Base-by-base conservation (phyloP, 2,888 invertebrate genomes). In the Polydrusus cervinus region DNA sequence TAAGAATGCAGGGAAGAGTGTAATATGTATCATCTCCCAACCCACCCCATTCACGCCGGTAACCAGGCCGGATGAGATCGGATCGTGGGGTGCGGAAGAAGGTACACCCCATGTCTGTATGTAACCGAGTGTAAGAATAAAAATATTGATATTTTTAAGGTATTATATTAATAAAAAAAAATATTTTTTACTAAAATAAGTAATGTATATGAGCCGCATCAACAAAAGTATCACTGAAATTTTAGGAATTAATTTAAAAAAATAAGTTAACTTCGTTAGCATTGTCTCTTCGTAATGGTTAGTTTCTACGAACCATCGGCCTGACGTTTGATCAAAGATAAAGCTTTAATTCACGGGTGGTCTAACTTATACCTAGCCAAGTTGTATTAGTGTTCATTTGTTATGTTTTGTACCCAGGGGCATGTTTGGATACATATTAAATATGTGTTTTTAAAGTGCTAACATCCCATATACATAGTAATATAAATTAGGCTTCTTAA, bases 311-410 rank as follows among this genome's bases (percentile, higher is more conserved):
- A 65, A 65, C 30, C 30, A 14, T 47, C 34, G 25, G 25, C 20
- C 43, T n/a, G 49, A 65, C n/a, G 49, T 16, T 49, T 47, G 64
- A 65, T 49, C 47, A 34, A 16, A 14, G 64, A 65, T 65, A 65
- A 65, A 47, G n/a, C n/a, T 30, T 9, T 14, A 8, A 18, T 30
- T 18, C 34, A 65, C 49, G 34, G 64, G 64, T 65, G 64, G 64
- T 65, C 64, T 34, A 34, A 49, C 18, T 7, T 30, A 47, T 62
- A 43, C 16, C 47, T 16, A 47, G 7, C 47, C 40, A 43, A 53
- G 20, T 53, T 25, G 25, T 25, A 30, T 60, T 18, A 25, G 0
- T 25, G 62, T 62, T 62, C 62, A 62, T 62, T 45, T 47, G 62
- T 45, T 62, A 62, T 43, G 25, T 40, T 20, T 47, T 13, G 5